Evolutionary conservation across 2,888 invertebrate species (phyloP), one percentile per base, ranked within the genome.

Genomic region (Hypselothyrea guttata): DNA sequence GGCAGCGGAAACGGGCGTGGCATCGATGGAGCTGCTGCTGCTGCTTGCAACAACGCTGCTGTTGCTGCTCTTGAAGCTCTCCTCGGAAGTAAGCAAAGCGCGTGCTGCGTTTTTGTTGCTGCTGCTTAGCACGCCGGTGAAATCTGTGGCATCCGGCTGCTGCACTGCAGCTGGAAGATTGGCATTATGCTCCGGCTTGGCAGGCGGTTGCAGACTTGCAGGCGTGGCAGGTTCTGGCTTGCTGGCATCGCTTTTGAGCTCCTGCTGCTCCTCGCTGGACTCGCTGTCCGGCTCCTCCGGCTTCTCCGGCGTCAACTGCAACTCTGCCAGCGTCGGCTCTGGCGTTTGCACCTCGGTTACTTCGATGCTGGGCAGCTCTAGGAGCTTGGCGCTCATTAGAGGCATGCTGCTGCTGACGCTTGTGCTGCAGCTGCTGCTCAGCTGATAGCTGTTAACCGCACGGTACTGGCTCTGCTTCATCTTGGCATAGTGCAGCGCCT

Each of bases 401-500:
- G 61, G 37, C 4, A 49, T 35, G 34, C 51, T 60, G 27, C 63
- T 55, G 15, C 40, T 67, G 4, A 46, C 55, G 28, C 46, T 33
- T 28, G 33, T 48, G 42, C 31, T 45, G n/a, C 18, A 35, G n/a
- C 13, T 61, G 27, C 34, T 54, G 28, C 38, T 45, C 5, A 57
- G 35, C 13, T 54, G 16, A 13, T 76, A 76, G 13, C 48, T 83
- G 48, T n/a, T n/a, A n/a, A n/a, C n/a, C n/a, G n/a, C n/a, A 55
- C 75, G 87, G 55, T 88, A 86, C 86, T 93, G 93, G 68, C 93
- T 93, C 86, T 94, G 94, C 87, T 94, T 95, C 58, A 94, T 93
- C 88, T 93, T 93, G 33, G 93, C 92, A 85, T 94, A 93, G 84
- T 93, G 92, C 44, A 94, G 90, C 11, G 94, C 94, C 82, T 94